phyloP scores from a whole-genome alignment of 2,797 vertebrate species.

The Rhinogobio ventralis region DNA sequence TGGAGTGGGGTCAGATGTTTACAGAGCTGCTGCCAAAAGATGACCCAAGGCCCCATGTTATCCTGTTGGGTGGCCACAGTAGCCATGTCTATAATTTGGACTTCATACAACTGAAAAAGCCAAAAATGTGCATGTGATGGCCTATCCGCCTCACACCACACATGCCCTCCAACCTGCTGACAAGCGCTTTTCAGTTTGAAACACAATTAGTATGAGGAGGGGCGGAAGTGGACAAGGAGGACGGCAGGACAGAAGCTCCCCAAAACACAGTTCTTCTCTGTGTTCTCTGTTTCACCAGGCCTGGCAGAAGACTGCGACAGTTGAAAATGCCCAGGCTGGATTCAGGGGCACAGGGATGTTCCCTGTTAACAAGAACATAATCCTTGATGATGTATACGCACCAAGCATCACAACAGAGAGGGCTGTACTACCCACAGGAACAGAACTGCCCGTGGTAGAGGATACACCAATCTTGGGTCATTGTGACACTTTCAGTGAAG shows the following conservation, averaged over 20 bases:
- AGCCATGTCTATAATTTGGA: background rate
- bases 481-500: too few species aligned
- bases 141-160: constrained; percentile 7
- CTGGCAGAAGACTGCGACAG: background rate
- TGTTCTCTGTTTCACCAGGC: constrained; percentile 4
- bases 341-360: constrained; percentile 47
- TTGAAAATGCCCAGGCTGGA: constrained; percentile 35
- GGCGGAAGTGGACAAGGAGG: too few species aligned
- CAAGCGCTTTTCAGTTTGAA: constrained; percentile 16
- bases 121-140: constrained; percentile 19
- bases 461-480: background rate
- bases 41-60: constrained; percentile 15
- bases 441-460: background rate
- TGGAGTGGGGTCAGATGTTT: constrained; percentile 43
- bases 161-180: background rate
- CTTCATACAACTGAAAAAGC: too few species aligned
- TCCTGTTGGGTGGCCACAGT: constrained; percentile 34
- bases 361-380: constrained; percentile 25
- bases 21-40: constrained; percentile 15
- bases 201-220: too few species aligned
- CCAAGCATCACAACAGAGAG: constrained; percentile 1
- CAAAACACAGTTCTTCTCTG: constrained; percentile 33
- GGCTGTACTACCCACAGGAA: background rate
- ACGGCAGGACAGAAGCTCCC: background rate
- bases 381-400: background rate